Conservation (phyloP, 1,140 invertebrate species). For the Adoxophyes honmai region DNA sequence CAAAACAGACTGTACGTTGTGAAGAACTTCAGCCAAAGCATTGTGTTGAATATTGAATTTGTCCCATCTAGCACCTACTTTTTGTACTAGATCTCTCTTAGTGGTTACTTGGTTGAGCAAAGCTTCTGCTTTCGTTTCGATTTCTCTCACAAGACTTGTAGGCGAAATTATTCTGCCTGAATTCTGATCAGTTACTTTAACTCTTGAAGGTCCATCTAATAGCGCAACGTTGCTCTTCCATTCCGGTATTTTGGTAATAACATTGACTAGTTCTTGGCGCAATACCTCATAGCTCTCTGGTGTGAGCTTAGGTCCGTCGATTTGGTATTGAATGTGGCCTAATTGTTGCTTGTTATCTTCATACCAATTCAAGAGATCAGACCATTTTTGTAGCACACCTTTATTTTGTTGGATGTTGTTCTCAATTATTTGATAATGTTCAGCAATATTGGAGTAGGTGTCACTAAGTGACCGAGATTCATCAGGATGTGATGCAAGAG, state of each 20-base stretch:
- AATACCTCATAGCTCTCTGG: slow-evolving; percentile 82
- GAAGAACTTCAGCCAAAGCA: slow-evolving; percentile 80
- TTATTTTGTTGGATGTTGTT: slow-evolving; percentile 86
- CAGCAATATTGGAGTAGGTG: slow-evolving; percentile 84
- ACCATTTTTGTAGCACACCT: slow-evolving; percentile 88
- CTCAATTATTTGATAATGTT: slow-evolving; percentile 87
- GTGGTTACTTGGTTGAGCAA: slow-evolving; percentile 81
- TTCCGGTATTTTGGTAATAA: slow-evolving; percentile 81
- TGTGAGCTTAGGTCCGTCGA: slow-evolving; percentile 84
- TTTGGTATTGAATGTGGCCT: slow-evolving; percentile 87
- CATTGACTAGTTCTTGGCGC: slow-evolving; percentile 81
- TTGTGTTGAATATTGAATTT: slow-evolving; percentile 83
- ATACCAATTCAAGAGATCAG: slow-evolving; percentile 88
- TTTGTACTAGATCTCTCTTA: slow-evolving; percentile 82
- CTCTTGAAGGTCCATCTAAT: slow-evolving; percentile 82
- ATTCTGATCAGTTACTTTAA: slow-evolving; percentile 83
- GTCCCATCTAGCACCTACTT: slow-evolving; percentile 83
- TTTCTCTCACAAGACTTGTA: slow-evolving; percentile 82
- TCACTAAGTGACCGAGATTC: slow-evolving; percentile 86
- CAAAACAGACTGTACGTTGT: slow-evolving; percentile 77
- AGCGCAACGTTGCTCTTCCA: slow-evolving; percentile 84
- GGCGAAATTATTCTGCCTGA: slow-evolving; percentile 83
- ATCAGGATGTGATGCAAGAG: slow-evolving; percentile 81
- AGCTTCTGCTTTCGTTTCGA: slow-evolving; percentile 82
- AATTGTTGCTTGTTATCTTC: slow-evolving; percentile 89